Base-by-base conservation (phyloP, 2,113 vertebrate genomes). In the Dipodomys ordii region DNA sequence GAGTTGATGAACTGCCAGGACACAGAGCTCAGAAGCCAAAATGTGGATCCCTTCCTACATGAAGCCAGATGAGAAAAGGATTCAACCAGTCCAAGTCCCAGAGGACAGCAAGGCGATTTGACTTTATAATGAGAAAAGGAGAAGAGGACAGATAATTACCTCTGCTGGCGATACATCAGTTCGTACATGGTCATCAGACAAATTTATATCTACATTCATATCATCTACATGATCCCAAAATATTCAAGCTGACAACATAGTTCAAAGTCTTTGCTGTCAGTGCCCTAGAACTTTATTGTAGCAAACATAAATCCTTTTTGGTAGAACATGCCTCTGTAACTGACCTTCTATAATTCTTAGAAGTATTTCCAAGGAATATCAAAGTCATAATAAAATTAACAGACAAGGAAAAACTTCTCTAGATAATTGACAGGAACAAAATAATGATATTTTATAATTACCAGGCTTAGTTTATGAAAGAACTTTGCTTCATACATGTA, bases 391-490 rank as follows among this genome's bases (percentile, higher is more conserved):
- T 73, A 72, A 92, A 88, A 35, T 11, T 62, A 69, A 1, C n/a
- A 82, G 20, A 86, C 4, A 39, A 71, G 11, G 16, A 93, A 90
- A 64, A 18, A 74, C 32, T 85, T 69, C 13, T 82, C 22, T 65
- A 71, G 39, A 25, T 30, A 35, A 74, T n/a, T 81, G 39, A 32
- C 15, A 74, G 35, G 60, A 68, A 83, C 3, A 62, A 35, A 7
- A 49, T 11, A 3, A 35, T 74, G 30, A n/a, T 23, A 73, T 57
- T 88, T 88, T 60, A 46, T 92, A 87, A 73, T 62, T 65, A 67
- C 25, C 67, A 80, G 35, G 35, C 60, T 95, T 89, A 80, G 10
- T 49, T 94, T 83, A 60, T 88, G 69, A 74, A 94, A 35, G 25
- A 82, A 60, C 23, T 65, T 57, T 81, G 46, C 3, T 71, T 6